Evolutionary conservation across 2,113 vertebrate species (phyloP).

Genomic region (Aegithalos caudatus): DNA sequence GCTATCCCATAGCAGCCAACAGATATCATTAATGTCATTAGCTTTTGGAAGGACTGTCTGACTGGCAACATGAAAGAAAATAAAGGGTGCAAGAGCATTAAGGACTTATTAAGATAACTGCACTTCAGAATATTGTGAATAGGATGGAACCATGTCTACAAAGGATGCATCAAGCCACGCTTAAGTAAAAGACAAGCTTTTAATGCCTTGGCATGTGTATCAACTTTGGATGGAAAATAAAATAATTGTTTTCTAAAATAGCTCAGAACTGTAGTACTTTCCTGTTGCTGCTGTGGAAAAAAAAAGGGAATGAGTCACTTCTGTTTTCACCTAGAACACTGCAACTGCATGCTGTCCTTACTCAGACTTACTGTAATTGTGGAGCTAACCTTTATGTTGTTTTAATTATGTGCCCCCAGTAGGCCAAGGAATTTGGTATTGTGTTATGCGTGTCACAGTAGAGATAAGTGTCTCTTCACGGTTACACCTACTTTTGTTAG

Average conservation of each 20-base stretch:
- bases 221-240: neutral
- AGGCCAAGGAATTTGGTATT: neutral
- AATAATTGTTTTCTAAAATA: neutral
- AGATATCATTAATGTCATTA: neutral
- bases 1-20: neutral
- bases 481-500: constrained; percentile 9
- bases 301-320: neutral
- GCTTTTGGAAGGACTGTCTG: neutral
- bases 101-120: neutral
- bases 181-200: neutral
- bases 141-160: neutral
- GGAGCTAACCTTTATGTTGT: neutral
- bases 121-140: neutral
- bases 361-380: neutral
- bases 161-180: neutral
- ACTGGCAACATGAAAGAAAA: neutral
- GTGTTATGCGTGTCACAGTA: neutral
- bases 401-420: neutral
- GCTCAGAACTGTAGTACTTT: neutral
- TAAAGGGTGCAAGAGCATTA: neutral
- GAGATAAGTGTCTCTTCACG: neutral
- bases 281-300: neutral
- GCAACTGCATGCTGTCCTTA: neutral
- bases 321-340: neutral
- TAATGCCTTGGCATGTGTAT: neutral